These are phyloP conservation scores for Parasteatoda tepidariorum DNA, from an alignment of 1,140 invertebrate species.

Conservation along the genomic window DNA sequence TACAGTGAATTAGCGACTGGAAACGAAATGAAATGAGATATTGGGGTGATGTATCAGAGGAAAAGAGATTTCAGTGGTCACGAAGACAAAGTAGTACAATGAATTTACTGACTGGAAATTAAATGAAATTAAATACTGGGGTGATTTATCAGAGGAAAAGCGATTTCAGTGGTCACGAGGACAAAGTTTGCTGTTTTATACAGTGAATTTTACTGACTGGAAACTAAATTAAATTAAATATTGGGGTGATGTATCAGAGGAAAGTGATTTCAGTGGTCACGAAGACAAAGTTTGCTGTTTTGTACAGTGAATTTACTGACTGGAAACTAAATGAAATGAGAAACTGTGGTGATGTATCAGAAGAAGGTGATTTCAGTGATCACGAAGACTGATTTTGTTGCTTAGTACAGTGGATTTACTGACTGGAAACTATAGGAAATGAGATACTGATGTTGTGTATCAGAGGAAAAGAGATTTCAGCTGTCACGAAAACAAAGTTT, in stretches of 20 bases:
- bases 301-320: too few relatives aligned
- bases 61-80: background rate
- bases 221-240: background rate
- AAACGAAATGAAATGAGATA: background rate
- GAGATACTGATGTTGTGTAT: background rate
- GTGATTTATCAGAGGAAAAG: background rate
- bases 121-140: background rate
- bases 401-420: too few relatives aligned
- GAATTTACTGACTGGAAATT: background rate
- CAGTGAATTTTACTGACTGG: too few relatives aligned
- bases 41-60: background rate
- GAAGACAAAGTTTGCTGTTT: background rate
- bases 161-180: background rate
- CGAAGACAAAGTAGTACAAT: background rate
- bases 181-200: background rate
- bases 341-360: background rate
- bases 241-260: background rate
- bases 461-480: constrained; percentile 5
- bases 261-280: background rate
- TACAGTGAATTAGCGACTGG: background rate
- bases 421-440: background rate
- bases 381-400: background rate
- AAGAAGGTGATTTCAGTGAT: constrained; percentile 2
- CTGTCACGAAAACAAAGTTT: background rate
- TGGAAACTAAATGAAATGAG: background rate